A percentile compares a stretch with the other conserved stretches of the same genome.
These are phyloP conservation scores for Scleropages formosus DNA, from an alignment of 2,797 vertebrate species.

Conservation along the genomic window DNA sequence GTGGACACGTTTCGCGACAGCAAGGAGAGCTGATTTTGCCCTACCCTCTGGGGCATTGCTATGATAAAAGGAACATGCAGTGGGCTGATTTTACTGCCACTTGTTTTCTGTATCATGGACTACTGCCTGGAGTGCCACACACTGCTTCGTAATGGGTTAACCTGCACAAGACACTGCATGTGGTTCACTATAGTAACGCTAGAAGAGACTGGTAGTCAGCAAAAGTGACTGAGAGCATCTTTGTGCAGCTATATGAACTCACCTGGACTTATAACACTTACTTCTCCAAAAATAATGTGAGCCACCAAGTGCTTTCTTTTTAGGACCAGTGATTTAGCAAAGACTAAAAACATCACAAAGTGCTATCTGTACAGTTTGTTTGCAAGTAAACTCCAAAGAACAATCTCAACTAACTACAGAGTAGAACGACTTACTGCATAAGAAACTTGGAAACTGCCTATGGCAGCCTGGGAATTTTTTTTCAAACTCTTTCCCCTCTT, in stretches of 20 bases:
- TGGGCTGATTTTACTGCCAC: too few species aligned
- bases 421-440: neutral
- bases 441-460: neutral
- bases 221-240: neutral
- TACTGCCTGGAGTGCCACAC: too few species aligned
- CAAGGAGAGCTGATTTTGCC: conserved; percentile 65
- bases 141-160: too few species aligned
- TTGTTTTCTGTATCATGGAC: too few species aligned
- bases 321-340: neutral
- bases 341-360: neutral
- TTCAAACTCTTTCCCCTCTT: neutral
- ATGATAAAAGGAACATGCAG: too few species aligned
- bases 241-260: neutral
- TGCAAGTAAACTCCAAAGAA: neutral
- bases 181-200: neutral
- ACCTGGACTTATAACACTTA: neutral
- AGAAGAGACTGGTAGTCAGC: neutral
- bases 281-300: conserved; percentile 2
- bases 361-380: neutral
- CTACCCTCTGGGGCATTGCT: too few species aligned
- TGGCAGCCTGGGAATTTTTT: neutral
- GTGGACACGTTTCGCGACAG: conserved; percentile 78
- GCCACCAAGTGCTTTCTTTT: neutral
- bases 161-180: neutral
- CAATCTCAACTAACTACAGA: neutral